A percentile compares a stretch with the other conserved stretches of the same genome.
These are phyloP conservation scores for Drosophila silvestris DNA, from an alignment of 2,888 invertebrate genomes.

Conservation along the genomic window DNA sequence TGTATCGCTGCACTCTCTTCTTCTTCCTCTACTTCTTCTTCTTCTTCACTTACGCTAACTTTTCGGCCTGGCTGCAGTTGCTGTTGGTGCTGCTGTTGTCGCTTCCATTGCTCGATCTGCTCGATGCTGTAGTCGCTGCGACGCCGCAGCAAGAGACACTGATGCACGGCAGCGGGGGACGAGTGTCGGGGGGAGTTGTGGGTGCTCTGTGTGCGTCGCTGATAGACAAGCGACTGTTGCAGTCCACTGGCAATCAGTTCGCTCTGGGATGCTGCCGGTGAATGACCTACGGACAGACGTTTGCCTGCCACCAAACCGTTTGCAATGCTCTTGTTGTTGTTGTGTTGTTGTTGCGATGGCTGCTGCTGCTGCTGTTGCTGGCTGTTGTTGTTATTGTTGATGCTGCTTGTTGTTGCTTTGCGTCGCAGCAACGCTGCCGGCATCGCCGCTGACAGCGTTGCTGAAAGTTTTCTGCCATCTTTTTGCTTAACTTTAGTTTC, in stretches of 20 bases:
- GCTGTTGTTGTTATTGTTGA: constrained; percentile 48
- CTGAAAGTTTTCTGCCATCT: constrained; percentile 67
- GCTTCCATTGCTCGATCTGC: constrained; percentile 76
- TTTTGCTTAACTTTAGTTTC: constrained; percentile 60
- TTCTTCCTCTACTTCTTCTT: background rate
- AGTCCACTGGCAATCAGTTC: constrained; percentile 51
- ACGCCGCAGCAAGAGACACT: constrained; percentile 79
- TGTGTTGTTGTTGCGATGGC: constrained; percentile 39
- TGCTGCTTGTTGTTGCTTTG: constrained; percentile 47
- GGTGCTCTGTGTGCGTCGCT: constrained; percentile 59
- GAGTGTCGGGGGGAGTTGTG: constrained; percentile 66
- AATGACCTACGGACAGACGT: constrained; percentile 75
- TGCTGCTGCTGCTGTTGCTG: constrained; percentile 40
- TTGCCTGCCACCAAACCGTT: constrained; percentile 72
- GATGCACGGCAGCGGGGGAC: constrained; percentile 72
- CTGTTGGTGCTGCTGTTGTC: constrained; percentile 64
- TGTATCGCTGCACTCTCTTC: background rate
- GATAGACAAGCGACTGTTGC: constrained; percentile 74
- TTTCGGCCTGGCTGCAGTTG: constrained; percentile 62
- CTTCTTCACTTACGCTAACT: constrained; percentile 65
- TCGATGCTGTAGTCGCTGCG: constrained; percentile 81
- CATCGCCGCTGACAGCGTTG: constrained; percentile 70
- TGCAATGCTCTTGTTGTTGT: constrained; percentile 65
- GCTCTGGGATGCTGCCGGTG: constrained; percentile 48
- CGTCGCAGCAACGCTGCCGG: constrained; percentile 68